Evolutionary conservation across 2,113 vertebrate genomes (phyloP).

Genomic region (Proteles cristata): DNA sequence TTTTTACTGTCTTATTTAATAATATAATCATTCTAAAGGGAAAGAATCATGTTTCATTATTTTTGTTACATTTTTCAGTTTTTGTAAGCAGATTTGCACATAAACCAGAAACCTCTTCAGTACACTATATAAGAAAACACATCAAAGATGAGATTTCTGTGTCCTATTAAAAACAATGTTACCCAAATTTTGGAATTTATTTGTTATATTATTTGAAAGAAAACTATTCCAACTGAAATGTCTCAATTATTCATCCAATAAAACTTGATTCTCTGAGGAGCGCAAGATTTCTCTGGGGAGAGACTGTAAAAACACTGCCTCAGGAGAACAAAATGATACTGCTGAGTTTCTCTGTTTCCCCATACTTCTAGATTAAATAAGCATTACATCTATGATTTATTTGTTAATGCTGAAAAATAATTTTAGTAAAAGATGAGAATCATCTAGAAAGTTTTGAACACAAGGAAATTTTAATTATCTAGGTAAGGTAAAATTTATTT

Average conservation of each 20-base stretch:
- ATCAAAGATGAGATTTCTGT: not conserved
- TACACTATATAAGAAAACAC: not conserved
- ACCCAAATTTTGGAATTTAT: not conserved
- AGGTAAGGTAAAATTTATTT: not conserved
- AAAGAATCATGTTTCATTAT: not conserved
- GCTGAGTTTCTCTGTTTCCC: not conserved
- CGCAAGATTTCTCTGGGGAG: not conserved
- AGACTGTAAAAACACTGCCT: not conserved
- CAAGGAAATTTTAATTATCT: not conserved
- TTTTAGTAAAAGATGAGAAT: slow-evolving; percentile 7
- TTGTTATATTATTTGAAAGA: not conserved
- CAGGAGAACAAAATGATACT: not conserved
- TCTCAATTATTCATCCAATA: not conserved
- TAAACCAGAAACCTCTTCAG: not conserved
- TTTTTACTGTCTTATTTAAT: not conserved
- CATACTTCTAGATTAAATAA: not conserved
- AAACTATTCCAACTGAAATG: not conserved
- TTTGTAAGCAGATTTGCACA: not conserved
- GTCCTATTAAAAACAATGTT: not conserved
- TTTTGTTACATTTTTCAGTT: not conserved
- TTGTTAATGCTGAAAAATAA: not conserved
- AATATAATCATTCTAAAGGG: not conserved
- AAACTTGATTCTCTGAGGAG: not conserved
- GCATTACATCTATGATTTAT: not conserved
- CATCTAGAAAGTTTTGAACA: not conserved